Evolutionary conservation across 2,888 invertebrate species (phyloP), one percentile per base, ranked within the genome.

Genomic region (Acanthosepion pharaonis): DNA sequence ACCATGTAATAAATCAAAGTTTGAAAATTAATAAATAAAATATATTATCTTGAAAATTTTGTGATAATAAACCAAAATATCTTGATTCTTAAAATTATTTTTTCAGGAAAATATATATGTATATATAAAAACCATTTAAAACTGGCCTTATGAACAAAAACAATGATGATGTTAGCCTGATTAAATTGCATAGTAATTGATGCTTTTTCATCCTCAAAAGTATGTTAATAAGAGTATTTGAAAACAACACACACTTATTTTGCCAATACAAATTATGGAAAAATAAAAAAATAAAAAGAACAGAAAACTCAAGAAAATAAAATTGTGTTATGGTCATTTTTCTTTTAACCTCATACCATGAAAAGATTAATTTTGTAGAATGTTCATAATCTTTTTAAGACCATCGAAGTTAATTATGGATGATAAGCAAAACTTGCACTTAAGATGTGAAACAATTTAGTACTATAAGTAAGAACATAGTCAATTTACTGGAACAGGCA

Each of bases 201-300:
- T 59, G 59, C 59, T 78, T 78, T 78, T 78, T 42, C 15, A n/a
- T 78, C 33, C 0, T n/a, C 15, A 78, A n/a, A 78, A 78, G 15
- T n/a, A 78, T 78, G 78, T 78, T 78, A 78, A 78, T 78, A 78
- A 33, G 78, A 78, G 11, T 8, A n/a, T 78, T 78, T 78, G 9
- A n/a, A 78, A 78, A 78, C n/a, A 78, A 78, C 78, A 78, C 78
- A 78, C 78, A 78, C 33, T 78, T 28, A 78, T 78, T 78, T n/a
- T 15, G n/a, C n/a, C 9, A 78, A 15, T 5, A 78, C 25, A 5
- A 20, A 23, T 59, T 59, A 59, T 23, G 23, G 20, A 59, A 23
- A n/a, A 78, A 78, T 8, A 15, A n/a, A n/a, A 28, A 28, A 78
- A 78, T 8, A 15, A n/a, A n/a, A 28, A 28, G 33, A 18, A 33